Percentiles rank a stretch among this genome's conserved stretches.
Conservation (phyloP, 1,140 invertebrate genomes). For the Zelostemma sp. region DNA sequence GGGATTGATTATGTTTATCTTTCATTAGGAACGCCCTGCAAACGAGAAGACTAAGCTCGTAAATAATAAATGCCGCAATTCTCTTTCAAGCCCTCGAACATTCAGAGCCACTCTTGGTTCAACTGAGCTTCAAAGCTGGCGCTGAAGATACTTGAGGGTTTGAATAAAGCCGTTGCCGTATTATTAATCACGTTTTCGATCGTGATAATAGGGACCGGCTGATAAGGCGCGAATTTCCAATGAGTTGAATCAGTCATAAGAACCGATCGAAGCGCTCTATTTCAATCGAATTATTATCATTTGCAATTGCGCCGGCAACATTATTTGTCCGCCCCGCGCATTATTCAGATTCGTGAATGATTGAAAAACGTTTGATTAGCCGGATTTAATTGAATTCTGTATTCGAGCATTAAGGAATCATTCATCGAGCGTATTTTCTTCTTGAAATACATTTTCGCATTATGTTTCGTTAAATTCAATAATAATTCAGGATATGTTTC, state of each 20-base stretch:
- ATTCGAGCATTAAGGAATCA: no score
- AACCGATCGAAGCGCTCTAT: background rate
- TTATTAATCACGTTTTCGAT: constrained; percentile 29
- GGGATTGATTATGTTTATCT: constrained; percentile 69
- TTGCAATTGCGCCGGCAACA: no score
- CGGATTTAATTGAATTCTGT: no score
- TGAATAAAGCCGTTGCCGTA: constrained; percentile 21
- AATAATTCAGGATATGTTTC: no score
- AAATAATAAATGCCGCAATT: constrained; percentile 64
- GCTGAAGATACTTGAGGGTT: constrained; percentile 22
- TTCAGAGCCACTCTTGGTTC: constrained; percentile 29
- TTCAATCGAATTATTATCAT: no score
- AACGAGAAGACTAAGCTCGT: constrained; percentile 49
- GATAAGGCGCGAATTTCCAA: constrained; percentile 8
- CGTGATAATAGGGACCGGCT: constrained; percentile 20
- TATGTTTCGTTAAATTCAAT: no score
- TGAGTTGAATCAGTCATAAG: background rate
- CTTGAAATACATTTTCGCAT: no score
- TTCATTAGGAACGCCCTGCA: constrained; percentile 64
- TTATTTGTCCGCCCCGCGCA: no score
- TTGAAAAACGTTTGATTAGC: no score
- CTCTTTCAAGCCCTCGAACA: constrained; percentile 42
- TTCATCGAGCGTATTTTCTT: no score
- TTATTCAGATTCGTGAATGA: no score
- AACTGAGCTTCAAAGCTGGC: constrained; percentile 22